A percentile compares a stretch with the other conserved stretches of the same genome.
Conservation (phyloP, 2,113 vertebrate genomes). For the Corynorhinus townsendii region DNA sequence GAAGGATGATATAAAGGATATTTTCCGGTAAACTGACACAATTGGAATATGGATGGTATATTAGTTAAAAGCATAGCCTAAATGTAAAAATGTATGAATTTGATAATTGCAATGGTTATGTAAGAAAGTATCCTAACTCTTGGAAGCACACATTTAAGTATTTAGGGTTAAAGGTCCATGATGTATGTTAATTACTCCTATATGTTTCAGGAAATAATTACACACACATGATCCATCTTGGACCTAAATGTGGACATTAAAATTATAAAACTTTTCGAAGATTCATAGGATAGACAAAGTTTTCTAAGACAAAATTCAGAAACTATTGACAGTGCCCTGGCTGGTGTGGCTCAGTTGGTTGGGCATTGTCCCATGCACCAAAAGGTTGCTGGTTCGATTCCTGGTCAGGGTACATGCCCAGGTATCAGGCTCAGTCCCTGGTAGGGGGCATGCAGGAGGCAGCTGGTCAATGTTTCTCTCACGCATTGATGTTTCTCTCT, state of each 20-base stretch:
- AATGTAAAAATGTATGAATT: background rate
- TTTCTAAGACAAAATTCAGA: constrained; percentile 4
- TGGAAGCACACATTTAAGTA: background rate
- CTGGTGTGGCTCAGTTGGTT: background rate
- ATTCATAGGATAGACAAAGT: background rate
- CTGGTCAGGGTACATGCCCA: background rate
- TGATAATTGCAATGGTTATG: background rate
- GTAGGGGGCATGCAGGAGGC: background rate
- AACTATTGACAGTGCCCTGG: background rate
- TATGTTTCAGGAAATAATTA: background rate
- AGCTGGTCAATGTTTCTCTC: background rate
- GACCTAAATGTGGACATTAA: background rate
- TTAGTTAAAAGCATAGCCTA: background rate
- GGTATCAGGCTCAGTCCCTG: background rate
- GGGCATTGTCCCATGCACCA: background rate
- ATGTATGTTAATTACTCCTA: background rate
- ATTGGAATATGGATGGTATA: background rate
- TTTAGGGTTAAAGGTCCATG: background rate
- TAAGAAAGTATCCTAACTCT: background rate
- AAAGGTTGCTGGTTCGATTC: background rate
- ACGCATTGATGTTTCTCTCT: background rate
- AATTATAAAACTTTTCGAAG: background rate
- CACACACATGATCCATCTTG: background rate
- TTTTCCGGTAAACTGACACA: background rate
- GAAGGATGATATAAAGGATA: background rate